These are phyloP conservation scores for Chaetorhynchus papuensis DNA, from an alignment of 2,113 vertebrate genomes.

Conservation along the genomic window DNA sequence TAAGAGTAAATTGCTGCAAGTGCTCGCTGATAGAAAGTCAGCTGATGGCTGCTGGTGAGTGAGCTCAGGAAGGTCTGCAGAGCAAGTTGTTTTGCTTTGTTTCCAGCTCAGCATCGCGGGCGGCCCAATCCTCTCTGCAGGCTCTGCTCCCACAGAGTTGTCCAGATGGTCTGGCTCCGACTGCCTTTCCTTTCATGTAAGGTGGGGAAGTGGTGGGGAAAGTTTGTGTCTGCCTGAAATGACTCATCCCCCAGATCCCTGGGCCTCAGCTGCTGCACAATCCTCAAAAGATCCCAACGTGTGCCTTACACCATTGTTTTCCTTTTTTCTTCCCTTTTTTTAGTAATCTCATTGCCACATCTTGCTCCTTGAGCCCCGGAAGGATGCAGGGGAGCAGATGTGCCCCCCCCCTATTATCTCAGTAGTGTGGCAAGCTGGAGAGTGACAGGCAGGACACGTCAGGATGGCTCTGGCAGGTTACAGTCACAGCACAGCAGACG, in stretches of 20 bases:
- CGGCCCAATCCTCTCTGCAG: constrained; percentile 3
- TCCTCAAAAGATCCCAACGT: neutral
- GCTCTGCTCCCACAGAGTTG: constrained; percentile 11
- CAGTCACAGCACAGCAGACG: neutral
- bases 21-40: neutral
- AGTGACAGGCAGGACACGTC: neutral
- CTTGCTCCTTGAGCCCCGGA: neutral
- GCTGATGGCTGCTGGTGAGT: neutral
- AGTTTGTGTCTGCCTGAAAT: neutral
- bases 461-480: neutral
- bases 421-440: neutral
- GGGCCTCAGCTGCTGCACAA: neutral
- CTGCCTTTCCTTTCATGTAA: constrained; percentile 4
- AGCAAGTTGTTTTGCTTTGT: constrained; percentile 10
- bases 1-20: neutral
- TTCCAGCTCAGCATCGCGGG: neutral
- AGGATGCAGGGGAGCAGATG: neutral
- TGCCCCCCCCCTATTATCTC: neutral
- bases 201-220: neutral
- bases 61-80: neutral
- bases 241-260: neutral
- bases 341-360: neutral
- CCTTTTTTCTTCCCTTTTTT: neutral
- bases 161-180: constrained; percentile 46
- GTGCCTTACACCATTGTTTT: neutral